A percentile compares a stretch with the other conserved stretches of the same genome.
These are phyloP conservation scores for Glaucopsyche alexis DNA, from an alignment of 2,888 invertebrate species.

Conservation along the genomic window DNA sequence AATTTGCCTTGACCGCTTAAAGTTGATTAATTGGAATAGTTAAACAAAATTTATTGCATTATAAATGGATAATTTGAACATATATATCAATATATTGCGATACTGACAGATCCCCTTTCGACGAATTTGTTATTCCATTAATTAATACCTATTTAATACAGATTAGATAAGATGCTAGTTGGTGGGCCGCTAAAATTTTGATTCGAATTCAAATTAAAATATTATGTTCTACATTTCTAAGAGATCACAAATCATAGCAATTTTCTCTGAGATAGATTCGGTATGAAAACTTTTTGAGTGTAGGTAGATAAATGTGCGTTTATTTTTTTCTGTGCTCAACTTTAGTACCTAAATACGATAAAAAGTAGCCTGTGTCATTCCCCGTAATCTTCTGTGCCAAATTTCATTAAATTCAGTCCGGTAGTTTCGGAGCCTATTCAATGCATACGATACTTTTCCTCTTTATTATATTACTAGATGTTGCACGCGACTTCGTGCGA, in stretches of 20 bases:
- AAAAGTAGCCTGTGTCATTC: too few relatives aligned
- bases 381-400: too few relatives aligned
- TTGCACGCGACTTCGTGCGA: too few relatives aligned
- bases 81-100: slow-evolving; percentile 3
- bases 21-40: not conserved
- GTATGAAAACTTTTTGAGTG: too few relatives aligned
- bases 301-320: too few relatives aligned
- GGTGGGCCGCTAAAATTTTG: not conserved
- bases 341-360: too few relatives aligned
- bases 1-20: slow-evolving; percentile 1
- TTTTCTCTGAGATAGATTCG: not conserved
- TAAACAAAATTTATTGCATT: slow-evolving; percentile 3
- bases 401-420: too few relatives aligned
- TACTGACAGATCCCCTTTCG: not conserved
- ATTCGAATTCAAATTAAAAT: too few relatives aligned
- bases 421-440: too few relatives aligned
- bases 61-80: slow-evolving; percentile 1
- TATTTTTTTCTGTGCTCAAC: too few relatives aligned
- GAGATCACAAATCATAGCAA: not conserved
- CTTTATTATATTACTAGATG: too few relatives aligned
- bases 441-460: too few relatives aligned
- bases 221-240: not conserved
- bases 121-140: not conserved
- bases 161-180: not conserved
- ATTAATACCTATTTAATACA: not conserved